A percentile compares a stretch with the other conserved stretches of the same genome.
phyloP scores from a whole-genome alignment of 2,888 invertebrate genomes.

The Cantharis rufa region DNA sequence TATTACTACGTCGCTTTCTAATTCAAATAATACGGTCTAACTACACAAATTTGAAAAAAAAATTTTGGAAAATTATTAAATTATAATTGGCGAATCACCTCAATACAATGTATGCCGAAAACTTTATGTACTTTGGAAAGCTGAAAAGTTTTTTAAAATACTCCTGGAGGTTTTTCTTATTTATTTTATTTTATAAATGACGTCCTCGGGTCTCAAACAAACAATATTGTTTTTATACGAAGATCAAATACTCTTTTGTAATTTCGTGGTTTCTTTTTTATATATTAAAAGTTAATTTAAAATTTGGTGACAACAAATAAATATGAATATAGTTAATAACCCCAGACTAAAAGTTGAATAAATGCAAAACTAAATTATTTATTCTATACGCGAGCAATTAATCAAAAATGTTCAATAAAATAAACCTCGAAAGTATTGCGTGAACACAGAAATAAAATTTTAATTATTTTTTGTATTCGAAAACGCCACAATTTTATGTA shows the following conservation, averaged over 20 bases:
- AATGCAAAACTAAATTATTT: not conserved
- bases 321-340: no score
- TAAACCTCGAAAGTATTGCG: not conserved
- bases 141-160: not conserved
- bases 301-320: not conserved
- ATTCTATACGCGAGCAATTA: not conserved
- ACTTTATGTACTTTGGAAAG: not conserved
- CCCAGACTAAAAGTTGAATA: not conserved
- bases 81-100: no score
- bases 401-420: not conserved
- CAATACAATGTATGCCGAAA: no score
- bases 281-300: not conserved
- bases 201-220: not conserved
- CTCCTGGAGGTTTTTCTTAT: not conserved
- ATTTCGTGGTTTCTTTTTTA: not conserved
- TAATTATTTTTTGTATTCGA: not conserved
- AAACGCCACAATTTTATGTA: constrained; percentile 12
- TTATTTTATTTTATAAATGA: not conserved
- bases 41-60: no score
- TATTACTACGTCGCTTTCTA: not conserved
- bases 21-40: not conserved
- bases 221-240: not conserved
- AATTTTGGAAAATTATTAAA: no score
- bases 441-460: not conserved
- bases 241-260: not conserved